Percentiles rank a stretch among this genome's conserved stretches.
Conservation (phyloP, 1,140 invertebrate genomes). For the Heliconius congener region DNA sequence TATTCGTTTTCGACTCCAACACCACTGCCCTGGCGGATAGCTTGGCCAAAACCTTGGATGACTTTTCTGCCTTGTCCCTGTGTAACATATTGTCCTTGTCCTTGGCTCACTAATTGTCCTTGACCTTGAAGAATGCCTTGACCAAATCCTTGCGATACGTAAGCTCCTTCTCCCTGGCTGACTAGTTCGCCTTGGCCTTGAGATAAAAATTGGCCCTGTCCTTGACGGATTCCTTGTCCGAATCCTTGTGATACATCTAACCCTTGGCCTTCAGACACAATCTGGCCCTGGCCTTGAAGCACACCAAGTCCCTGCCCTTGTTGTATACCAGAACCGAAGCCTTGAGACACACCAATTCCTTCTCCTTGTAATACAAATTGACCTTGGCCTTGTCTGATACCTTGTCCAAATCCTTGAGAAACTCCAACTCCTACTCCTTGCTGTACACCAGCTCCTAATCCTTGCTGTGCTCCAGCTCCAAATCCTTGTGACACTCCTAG, state of each 20-base stretch:
- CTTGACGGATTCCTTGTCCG: conserved; percentile 37
- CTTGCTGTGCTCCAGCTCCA: not conserved
- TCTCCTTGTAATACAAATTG: conserved; percentile 32
- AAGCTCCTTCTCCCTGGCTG: conserved; percentile 35
- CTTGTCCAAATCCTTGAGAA: conserved; percentile 29
- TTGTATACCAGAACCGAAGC: not conserved
- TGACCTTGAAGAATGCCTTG: conserved; percentile 37
- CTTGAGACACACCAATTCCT: conserved; percentile 24
- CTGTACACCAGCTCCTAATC: not conserved
- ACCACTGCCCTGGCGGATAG: conserved; percentile 33
- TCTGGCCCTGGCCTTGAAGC: conserved; percentile 23
- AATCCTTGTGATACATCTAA: conserved; percentile 32
- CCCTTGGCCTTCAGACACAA: not conserved
- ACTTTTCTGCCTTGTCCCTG: conserved; percentile 35
- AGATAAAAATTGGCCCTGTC: conserved; percentile 29
- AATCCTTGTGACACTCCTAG: conserved; percentile 2
- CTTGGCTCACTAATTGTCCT: conserved; percentile 33
- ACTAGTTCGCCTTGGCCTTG: conserved; percentile 37
- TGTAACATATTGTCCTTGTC: conserved; percentile 33
- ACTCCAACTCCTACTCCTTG: conserved; percentile 33
- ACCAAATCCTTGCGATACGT: conserved; percentile 27
- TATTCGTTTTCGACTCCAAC: conserved; percentile 53
- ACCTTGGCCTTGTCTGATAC: conserved; percentile 35
- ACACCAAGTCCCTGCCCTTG: conserved; percentile 6
- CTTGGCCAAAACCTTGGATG: conserved; percentile 19